Base-by-base conservation (phyloP, 2,888 invertebrate genomes). In the Plagiodera versicolora region DNA sequence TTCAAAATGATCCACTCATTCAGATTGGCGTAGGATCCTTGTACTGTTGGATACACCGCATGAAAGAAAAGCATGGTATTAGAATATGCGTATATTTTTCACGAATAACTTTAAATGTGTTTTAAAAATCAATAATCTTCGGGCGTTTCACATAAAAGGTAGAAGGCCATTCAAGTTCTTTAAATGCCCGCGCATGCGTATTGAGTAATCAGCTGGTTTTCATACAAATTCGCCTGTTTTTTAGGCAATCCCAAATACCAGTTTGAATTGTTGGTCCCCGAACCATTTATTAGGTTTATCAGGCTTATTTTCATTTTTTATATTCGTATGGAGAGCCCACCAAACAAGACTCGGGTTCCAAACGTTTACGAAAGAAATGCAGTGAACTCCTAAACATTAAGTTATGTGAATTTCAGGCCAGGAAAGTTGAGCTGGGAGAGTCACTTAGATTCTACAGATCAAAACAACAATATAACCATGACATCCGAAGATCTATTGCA, bases 401-500 rank as follows among this genome's bases (percentile, higher is more conserved):
- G 55, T 17, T 32, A 47, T 58, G 46, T 52, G 24, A 49, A 19
- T 74, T 75, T 46, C 71, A 80, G 80, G 79, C 73, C 77, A 70
- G 77, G 77, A 70, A 77, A 79, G 70, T 70, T 79, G 72, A 80
- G 80, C 71, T 80, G 79, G 77, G 79, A 80, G 67, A 77, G 75
- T 64, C 77, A 76, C 60, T 73, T 79, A 57, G 81, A 81, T 68
- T 81, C 81, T 55, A 85, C 85, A 68, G 85, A 85, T 76, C 85
- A 84, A 77, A 86, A 86, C 74, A 86, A 86, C 79, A 89, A 87
- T 83, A 90, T 90, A 83, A 90, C 89, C 79, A 94, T 94, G 93
- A 91, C 93, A 66, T 90, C 90, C 73, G 94, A 95, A 82, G 97
- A 98, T 82, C 86, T 98, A 69, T 84, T 98, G 75, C 95, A 96